Evolutionary conservation across 1,140 invertebrate genomes (phyloP), one percentile per base, ranked within the genome.

Genomic region (Nasonia vitripennis): DNA sequence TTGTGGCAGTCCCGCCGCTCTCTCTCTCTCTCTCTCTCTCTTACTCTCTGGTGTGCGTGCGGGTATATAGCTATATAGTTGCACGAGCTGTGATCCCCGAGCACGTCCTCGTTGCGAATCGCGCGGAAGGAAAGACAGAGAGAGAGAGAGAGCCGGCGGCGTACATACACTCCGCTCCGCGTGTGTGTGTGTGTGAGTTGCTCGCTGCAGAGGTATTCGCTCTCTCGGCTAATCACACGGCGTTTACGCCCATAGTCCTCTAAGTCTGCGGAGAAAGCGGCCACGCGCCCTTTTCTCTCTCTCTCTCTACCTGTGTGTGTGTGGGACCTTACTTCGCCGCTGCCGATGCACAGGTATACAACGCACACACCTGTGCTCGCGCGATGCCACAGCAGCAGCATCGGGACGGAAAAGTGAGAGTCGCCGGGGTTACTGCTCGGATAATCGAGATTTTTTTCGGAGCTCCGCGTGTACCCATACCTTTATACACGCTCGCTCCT

Each of bases 171-270:
- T 37, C 20, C 11, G 48, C 2, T 51, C 27, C 0, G 7, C 37
- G 7, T 41, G 37, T 9, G 37, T 41, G 37, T 45, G 41, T 45
- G 9, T 45, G 41, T 0, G 41, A 9, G 41, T 45, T 45, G 34
- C 34, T 45, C 10, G 51, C 5, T 55, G 14, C 17, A 55, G 51
- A 55, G 51, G 51, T 55, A 55, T 55, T 55, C 51, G 51, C 67
- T 84, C 78, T 41, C 68, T 80, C 71, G 14, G 48, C 27, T 78
- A 86, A 77, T 81, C 51, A 48, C 73, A 77, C 79, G 55, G 75
- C 62, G 55, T 86, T 86, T 86, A 78, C 79, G 73, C 84, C 84
- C 55, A 86, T 31, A 62, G 74, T 75, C 23, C 78, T 70, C 55
- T 62, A 62, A 20, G 55, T 62, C 55, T n/a, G 2, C 17, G 51